Evolutionary conservation across 1,140 invertebrate genomes (phyloP).

Genomic region (Nylanderia fulva): DNA sequence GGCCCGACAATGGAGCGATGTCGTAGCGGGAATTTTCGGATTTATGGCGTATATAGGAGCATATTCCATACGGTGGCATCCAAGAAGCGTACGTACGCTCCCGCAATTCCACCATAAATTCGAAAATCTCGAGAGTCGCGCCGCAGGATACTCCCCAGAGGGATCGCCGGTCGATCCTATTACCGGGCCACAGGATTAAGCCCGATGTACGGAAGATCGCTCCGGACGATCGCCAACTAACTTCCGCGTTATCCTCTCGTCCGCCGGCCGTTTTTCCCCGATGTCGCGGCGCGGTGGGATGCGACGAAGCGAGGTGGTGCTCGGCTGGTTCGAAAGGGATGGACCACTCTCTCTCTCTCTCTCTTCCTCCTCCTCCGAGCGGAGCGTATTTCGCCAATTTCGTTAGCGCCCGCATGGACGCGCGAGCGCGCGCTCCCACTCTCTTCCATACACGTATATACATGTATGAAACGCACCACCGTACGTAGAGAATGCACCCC

Average conservation of each 20-base stretch:
- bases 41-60: conserved; percentile 53
- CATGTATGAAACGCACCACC: background rate
- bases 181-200: conserved; percentile 60
- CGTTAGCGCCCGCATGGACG: conserved; percentile 67
- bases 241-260: conserved; percentile 61
- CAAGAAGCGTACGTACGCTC: conserved; percentile 55
- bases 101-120: conserved; percentile 60
- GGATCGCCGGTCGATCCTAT: conserved; percentile 59
- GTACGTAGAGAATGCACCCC: conserved; percentile 45
- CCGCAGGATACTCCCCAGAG: conserved; percentile 58
- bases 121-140: conserved; percentile 61
- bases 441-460: background rate
- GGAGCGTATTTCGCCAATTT: conserved; percentile 74
- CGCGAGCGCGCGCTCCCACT: conserved; percentile 29
- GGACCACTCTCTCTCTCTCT: too few species aligned
- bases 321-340: conserved; percentile 31
- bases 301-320: conserved; percentile 22
- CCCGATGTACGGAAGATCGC: conserved; percentile 57
- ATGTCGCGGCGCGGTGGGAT: conserved; percentile 9
- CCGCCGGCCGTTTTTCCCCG: conserved; percentile 49
- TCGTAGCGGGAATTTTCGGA: conserved; percentile 55
- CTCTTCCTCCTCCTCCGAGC: conserved; percentile 57
- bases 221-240: conserved; percentile 60
- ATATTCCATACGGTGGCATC: conserved; percentile 54
- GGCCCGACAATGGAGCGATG: conserved; percentile 43